Evolutionary conservation across 2,113 vertebrate species (phyloP).

Genomic region (Mastomys coucha): DNA sequence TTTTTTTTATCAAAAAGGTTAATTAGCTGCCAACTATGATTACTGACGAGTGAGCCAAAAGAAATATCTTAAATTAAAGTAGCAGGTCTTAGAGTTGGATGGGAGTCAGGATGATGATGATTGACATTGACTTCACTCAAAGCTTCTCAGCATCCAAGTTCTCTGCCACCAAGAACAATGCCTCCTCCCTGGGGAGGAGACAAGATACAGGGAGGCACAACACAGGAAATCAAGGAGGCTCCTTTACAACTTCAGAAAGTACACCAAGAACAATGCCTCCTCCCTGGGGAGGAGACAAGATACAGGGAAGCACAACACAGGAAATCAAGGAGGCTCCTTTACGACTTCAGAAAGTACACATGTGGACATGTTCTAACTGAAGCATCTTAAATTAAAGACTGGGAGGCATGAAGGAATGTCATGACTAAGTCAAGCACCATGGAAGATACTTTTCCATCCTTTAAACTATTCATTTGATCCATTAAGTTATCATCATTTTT

Average conservation of each 20-base stretch:
- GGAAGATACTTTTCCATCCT: slow-evolving; percentile 8
- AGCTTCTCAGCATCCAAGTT: background rate
- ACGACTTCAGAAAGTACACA: background rate
- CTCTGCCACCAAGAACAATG: background rate
- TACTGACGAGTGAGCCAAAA: slow-evolving; percentile 44
- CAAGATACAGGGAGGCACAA: background rate
- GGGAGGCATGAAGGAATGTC: background rate
- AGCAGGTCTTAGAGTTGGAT: background rate
- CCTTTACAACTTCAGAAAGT: background rate
- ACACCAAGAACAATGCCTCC: background rate
- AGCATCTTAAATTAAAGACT: background rate
- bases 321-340: background rate
- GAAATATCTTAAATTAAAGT: slow-evolving; percentile 38
- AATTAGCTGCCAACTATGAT: slow-evolving; percentile 58
- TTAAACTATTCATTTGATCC: slow-evolving; percentile 8
- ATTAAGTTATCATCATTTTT: slow-evolving; percentile 27
- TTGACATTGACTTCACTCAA: background rate
- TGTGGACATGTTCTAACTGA: background rate
- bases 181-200: background rate
- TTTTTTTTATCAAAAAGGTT: slow-evolving; percentile 61
- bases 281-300: background rate
- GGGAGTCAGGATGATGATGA: background rate
- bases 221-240: background rate
- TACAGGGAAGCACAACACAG: background rate
- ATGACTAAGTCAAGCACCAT: background rate